phyloP scores from a whole-genome alignment of 2,888 invertebrate species.

The Meliscaeva auricollis region DNA sequence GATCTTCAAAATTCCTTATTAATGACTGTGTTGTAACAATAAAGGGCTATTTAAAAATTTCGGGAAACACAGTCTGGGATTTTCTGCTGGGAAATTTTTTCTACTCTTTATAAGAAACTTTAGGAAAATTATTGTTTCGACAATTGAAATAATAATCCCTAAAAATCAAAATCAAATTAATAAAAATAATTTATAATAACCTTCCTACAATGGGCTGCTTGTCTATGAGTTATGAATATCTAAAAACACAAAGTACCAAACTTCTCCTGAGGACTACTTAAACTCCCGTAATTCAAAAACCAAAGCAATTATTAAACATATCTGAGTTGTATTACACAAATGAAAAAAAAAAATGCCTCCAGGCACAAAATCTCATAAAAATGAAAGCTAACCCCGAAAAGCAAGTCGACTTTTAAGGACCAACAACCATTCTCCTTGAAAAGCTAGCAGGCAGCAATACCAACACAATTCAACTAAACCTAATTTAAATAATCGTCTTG shows the following conservation, averaged over 20 bases:
- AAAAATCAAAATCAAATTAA: slow-evolving; percentile 16
- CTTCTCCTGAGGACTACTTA: slow-evolving; percentile 34
- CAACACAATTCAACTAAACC: slow-evolving; percentile 33
- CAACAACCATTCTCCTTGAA: not conserved
- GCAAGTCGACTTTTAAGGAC: not conserved
- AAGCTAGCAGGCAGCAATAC: slow-evolving; percentile 5
- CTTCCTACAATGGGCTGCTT: slow-evolving; percentile 3
- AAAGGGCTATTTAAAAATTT: too few relatives aligned
- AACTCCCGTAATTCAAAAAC: slow-evolving; percentile 9
- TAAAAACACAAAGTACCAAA: slow-evolving; percentile 23
- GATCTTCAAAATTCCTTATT: too few relatives aligned
- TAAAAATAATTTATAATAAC: slow-evolving; percentile 49
- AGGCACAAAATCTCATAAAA: slow-evolving; percentile 54
- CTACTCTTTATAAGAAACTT: too few relatives aligned
- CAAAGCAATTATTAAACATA: slow-evolving; percentile 40
- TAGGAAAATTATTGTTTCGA: too few relatives aligned
- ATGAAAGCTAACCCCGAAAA: not conserved
- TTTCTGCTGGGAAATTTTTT: too few relatives aligned
- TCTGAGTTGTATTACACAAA: slow-evolving; percentile 41
- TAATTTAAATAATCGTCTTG: slow-evolving; percentile 75
- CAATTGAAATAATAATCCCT: not conserved
- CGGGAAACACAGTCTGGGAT: too few relatives aligned
- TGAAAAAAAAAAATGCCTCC: slow-evolving; percentile 67
- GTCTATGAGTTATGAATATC: slow-evolving; percentile 29
- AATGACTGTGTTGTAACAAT: too few relatives aligned